Evolutionary conservation across 1,140 invertebrate species (phyloP), one percentile per base, ranked within the genome.

Genomic region (Anthonomus grandis): DNA sequence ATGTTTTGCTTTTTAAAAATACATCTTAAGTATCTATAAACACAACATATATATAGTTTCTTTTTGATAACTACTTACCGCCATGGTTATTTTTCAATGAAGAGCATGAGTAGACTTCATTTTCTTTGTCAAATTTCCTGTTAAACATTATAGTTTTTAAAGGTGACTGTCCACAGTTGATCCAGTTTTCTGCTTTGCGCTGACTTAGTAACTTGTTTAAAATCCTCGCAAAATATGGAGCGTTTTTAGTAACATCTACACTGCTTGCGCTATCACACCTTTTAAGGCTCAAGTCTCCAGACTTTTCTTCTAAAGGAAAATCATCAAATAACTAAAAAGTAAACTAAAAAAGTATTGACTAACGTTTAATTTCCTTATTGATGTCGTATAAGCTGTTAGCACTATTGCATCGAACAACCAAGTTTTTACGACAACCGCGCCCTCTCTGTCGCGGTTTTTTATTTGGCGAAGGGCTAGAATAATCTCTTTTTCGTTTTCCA

Each of bases 341-440:
- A 22, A 1, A 22, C 21, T 10, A 21, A 21, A 12, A 2, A 45
- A n/a, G n/a, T n/a, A n/a, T 45, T 13, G 5, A 54, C 50, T 58
- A 57, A 63, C 61, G 15, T 31, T 63, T 55, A 17, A 59, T 51
- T 48, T 59, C 31, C 36, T 57, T 59, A 12, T 57, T 51, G 3
- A 56, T 44, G 27, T 63, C 57, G 15, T 56, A 52, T 6, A 63
- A 17, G 22, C 54, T 63, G 23, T 34, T 48, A 13, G 13, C 15
- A 38, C 61, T 63, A 18, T 31, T 57, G 2, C 52, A 56, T 53
- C 46, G 51, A 13, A 42, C 25, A 19, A 23, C n/a, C 17, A 34
- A 49, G 38, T 25, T 31, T 23, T 27, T 51, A 9, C 17, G 6
- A 31, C 19, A 48, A 41, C 31, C 57, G 19, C 25, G 34, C 17